These are phyloP conservation scores for Pygoscelis antarcticus DNA, from an alignment of 2,113 vertebrate species.

Conservation along the genomic window DNA sequence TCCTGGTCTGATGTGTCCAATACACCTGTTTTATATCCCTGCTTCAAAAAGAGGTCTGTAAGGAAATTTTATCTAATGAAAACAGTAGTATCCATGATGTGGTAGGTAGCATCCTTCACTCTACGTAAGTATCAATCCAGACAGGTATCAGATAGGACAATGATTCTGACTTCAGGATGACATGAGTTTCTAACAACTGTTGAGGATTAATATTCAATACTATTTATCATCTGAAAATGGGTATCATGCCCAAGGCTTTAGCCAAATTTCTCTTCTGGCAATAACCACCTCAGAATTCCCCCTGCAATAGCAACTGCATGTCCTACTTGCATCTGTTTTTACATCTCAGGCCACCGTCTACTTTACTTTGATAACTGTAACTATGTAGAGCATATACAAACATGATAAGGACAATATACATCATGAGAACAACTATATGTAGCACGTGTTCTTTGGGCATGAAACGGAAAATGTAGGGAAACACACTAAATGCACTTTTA, in stretches of 20 bases:
- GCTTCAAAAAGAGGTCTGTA: not conserved
- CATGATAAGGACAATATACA: not conserved
- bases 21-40: not conserved
- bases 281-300: not conserved
- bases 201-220: not conserved
- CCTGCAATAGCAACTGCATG: not conserved
- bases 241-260: not conserved
- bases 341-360: accelerated
- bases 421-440: not conserved
- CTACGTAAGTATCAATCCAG: not conserved
- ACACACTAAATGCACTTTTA: not conserved
- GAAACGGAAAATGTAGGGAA: not conserved
- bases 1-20: not conserved
- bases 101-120: not conserved
- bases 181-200: not conserved
- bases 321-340: not conserved
- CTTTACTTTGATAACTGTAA: not conserved
- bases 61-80: not conserved
- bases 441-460: not conserved
- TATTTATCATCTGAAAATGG: not conserved
- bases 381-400: not conserved
- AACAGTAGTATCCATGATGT: not conserved
- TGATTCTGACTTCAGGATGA: not conserved
- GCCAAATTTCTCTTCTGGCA: not conserved
- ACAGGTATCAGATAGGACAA: not conserved